These are phyloP conservation scores for Phalacrocorax aristotelis DNA, from an alignment of 2,113 vertebrate species.

Conservation along the genomic window DNA sequence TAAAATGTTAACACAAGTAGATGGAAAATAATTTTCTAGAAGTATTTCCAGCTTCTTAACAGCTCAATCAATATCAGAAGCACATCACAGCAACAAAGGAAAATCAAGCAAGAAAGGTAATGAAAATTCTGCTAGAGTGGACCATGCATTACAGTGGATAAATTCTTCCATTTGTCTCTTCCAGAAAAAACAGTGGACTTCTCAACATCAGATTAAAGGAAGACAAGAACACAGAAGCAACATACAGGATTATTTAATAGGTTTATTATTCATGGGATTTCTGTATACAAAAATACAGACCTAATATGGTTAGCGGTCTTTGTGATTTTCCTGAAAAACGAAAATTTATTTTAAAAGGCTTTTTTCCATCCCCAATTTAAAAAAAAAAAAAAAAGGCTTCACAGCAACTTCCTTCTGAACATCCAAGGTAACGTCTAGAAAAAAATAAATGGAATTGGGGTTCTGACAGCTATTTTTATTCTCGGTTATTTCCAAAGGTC, in stretches of 20 bases:
- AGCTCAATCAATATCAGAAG: neutral
- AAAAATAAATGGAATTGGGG: neutral
- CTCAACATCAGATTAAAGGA: neutral
- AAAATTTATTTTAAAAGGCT: neutral
- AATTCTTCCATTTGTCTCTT: neutral
- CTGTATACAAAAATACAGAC: neutral
- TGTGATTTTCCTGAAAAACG: neutral
- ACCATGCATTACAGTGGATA: neutral
- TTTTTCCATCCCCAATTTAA: neutral
- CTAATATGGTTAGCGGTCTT: neutral
- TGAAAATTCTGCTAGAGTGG: neutral
- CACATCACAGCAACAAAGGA: neutral
- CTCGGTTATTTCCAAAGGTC: neutral
- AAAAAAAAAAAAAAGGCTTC: neutral
- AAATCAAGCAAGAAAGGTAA: neutral
- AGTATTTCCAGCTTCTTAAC: neutral
- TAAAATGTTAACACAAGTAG: neutral
- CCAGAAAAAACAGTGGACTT: neutral
- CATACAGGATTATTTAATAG: neutral
- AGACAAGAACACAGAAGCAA: neutral
- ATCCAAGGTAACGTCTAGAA: neutral
- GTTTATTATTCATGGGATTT: neutral
- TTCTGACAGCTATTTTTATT: neutral
- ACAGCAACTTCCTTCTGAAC: neutral
- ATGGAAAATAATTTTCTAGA: neutral